These are phyloP conservation scores for Caenorhabditis macrosperma DNA, from an alignment of 2,888 invertebrate genomes.

Conservation along the genomic window DNA sequence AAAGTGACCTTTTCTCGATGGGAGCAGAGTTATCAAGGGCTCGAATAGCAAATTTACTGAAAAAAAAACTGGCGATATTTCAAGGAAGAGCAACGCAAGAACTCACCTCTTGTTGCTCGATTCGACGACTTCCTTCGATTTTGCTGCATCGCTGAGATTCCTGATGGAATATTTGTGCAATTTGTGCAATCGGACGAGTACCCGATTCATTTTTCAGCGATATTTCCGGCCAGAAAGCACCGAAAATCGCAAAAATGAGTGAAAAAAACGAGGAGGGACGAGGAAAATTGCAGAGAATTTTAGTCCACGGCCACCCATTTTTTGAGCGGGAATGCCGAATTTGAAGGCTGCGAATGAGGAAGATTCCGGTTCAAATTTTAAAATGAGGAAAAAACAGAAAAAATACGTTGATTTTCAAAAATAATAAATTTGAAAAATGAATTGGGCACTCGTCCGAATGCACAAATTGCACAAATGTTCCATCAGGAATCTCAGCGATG, in stretches of 20 bases:
- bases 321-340: background rate
- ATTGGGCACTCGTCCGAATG: constrained; percentile 19
- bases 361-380: background rate
- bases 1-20: constrained; percentile 75
- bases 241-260: background rate
- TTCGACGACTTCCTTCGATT: constrained; percentile 30
- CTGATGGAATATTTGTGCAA: constrained; percentile 19
- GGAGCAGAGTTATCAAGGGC: constrained; percentile 51
- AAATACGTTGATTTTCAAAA: background rate
- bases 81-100: background rate
- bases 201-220: constrained; percentile 33
- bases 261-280: constrained; percentile 6
- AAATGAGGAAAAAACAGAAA: background rate
- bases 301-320: constrained; percentile 32
- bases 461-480: constrained; percentile 29
- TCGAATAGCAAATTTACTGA: constrained; percentile 48
- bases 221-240: background rate
- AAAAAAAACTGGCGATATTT: background rate
- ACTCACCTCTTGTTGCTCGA: constrained; percentile 37
- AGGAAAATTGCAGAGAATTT: background rate
- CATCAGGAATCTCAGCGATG: constrained; percentile 29
- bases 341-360: background rate
- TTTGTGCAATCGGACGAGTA: constrained; percentile 21
- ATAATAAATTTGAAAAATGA: constrained; percentile 26
- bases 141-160: constrained; percentile 36